phyloP scores from a whole-genome alignment of 1,140 invertebrate species.

The Sesamia nonagrioides region DNA sequence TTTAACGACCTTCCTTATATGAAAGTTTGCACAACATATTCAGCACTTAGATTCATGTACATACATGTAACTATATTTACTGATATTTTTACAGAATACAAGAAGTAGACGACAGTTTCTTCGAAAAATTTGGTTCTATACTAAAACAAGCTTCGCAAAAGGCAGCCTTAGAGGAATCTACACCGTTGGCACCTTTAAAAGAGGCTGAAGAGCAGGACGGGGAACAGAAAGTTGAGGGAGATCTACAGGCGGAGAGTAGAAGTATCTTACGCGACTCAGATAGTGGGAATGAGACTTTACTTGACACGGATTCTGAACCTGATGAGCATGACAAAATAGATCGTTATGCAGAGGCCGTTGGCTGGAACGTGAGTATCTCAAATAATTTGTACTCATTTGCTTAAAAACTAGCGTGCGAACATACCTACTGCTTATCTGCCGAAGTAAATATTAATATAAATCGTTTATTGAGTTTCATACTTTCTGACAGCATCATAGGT shows the following conservation, averaged over 20 bases:
- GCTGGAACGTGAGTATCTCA: conserved; percentile 91
- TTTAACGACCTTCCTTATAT: too few species aligned
- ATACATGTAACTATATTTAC: conserved; percentile 37
- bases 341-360: conserved; percentile 88
- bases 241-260: conserved; percentile 64
- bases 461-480: too few species aligned
- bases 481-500: too few species aligned
- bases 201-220: conserved; percentile 80
- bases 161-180: conserved; percentile 85
- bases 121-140: conserved; percentile 93
- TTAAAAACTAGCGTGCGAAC: neutral
- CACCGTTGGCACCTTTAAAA: conserved; percentile 86
- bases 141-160: conserved; percentile 89
- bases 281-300: conserved; percentile 84
- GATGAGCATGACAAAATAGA: conserved; percentile 88
- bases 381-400: neutral
- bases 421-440: neutral
- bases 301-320: conserved; percentile 87
- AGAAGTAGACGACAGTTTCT: conserved; percentile 93
- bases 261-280: conserved; percentile 86
- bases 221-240: conserved; percentile 80
- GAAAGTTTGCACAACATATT: too few species aligned
- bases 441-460: neutral
- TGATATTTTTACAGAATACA: conserved; percentile 89
- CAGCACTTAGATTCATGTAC: too few species aligned